A percentile compares a stretch with the other conserved stretches of the same genome.
Evolutionary conservation across 2,113 vertebrate genomes (phyloP).

Genomic region (Apodemus sylvaticus): DNA sequence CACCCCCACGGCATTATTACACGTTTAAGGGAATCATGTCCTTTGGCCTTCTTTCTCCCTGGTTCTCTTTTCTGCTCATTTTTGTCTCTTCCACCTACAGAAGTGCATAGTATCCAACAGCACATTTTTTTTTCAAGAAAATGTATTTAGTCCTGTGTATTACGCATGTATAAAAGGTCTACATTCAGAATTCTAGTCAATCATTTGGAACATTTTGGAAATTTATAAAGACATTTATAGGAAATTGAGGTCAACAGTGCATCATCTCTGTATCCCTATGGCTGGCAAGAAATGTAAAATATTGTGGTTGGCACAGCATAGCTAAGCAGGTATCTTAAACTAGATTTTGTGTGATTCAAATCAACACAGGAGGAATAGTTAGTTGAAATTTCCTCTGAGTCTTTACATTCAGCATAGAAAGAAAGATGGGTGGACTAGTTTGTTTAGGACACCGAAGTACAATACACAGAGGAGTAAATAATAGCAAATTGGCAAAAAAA

Average conservation of each 20-base stretch:
- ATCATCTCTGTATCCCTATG: not conserved
- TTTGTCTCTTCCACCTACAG: not conserved
- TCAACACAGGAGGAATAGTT: not conserved
- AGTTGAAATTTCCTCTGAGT: not conserved
- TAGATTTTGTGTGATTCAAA: not conserved
- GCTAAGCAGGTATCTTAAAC: not conserved
- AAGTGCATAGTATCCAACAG: not conserved
- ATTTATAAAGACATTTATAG: not conserved
- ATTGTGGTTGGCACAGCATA: not conserved
- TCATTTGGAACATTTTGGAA: not conserved
- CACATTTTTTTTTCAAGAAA: not conserved
- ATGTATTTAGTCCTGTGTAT: not conserved
- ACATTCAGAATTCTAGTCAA: not conserved
- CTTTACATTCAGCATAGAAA: not conserved
- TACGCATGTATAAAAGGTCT: not conserved
- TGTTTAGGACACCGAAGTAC: not conserved
- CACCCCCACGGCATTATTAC: not conserved
- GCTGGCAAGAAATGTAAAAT: not conserved
- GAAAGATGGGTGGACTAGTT: not conserved
- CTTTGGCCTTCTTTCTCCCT: not conserved
- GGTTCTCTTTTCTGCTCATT: not conserved
- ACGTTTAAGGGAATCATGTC: not conserved
- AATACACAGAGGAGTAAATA: not conserved
- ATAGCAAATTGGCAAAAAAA: not conserved
- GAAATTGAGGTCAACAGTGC: not conserved